Evolutionary conservation across 2,113 vertebrate species (phyloP).

Genomic region (Sinocyclocheilus anophthalmus): DNA sequence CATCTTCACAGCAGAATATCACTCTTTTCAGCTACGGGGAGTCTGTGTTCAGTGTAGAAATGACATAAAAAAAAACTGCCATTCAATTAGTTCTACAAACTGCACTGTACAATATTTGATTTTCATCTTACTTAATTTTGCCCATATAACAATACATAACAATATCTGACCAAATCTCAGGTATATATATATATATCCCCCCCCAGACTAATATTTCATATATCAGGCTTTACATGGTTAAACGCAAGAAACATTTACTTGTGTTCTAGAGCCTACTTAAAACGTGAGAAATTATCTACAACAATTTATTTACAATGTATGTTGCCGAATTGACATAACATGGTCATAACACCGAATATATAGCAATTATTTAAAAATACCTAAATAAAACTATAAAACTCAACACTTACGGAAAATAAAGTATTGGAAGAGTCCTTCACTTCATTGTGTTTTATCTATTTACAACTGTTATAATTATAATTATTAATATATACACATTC

Average conservation of each 20-base stretch:
- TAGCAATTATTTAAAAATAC: neutral
- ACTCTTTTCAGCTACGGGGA: neutral
- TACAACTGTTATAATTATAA: neutral
- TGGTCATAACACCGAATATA: neutral
- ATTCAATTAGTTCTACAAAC: neutral
- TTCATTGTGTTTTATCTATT: neutral
- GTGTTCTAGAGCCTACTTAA: neutral
- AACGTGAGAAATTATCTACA: neutral
- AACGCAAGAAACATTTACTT: neutral
- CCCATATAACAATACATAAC: neutral
- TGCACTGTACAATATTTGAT: neutral
- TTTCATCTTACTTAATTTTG: neutral
- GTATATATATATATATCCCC: too few species aligned
- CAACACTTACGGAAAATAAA: neutral
- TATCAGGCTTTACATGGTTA: too few species aligned
- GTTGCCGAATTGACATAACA: neutral
- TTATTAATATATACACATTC: neutral
- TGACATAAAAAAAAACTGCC: neutral
- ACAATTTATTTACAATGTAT: neutral
- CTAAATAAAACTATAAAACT: neutral
- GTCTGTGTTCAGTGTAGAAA: neutral
- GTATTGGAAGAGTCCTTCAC: neutral
- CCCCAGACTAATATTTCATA: too few species aligned
- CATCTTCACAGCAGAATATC: constrained; percentile 65
- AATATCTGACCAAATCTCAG: neutral